Percentiles rank a stretch among this genome's conserved stretches.
These are phyloP conservation scores for Charadrius vociferus DNA, from an alignment of 2,113 vertebrate species.

Conservation along the genomic window DNA sequence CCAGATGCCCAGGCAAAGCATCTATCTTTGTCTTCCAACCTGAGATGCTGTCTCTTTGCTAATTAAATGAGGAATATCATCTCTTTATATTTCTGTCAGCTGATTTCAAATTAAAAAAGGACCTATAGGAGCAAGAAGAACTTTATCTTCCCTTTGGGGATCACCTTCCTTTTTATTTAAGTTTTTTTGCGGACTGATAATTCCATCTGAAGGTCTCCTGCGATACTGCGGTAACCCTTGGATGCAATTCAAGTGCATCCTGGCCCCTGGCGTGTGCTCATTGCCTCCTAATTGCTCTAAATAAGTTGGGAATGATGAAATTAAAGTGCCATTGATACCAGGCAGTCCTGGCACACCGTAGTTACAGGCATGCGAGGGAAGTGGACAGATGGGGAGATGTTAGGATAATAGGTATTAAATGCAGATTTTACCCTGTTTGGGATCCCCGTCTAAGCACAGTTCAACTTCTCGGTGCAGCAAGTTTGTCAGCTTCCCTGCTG, in stretches of 20 bases:
- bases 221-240: constrained; percentile 47
- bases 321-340: constrained; percentile 59
- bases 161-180: constrained; percentile 28
- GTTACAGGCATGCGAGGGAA: not conserved
- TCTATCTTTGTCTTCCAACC: not conserved
- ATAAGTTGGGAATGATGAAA: constrained; percentile 69
- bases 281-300: constrained; percentile 68
- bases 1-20: not conserved
- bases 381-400: constrained; percentile 62
- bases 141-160: constrained; percentile 22
- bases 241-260: constrained; percentile 61
- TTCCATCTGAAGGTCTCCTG: constrained; percentile 46
- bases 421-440: constrained; percentile 16
- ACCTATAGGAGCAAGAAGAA: constrained; percentile 10
- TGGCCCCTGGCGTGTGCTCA: constrained; percentile 27
- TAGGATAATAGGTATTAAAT: constrained; percentile 57
- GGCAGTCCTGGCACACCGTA: not conserved
- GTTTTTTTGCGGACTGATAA: not conserved
- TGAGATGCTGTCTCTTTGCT: not conserved
- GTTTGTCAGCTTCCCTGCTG: not conserved
- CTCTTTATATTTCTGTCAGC: constrained; percentile 26
- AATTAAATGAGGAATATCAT: constrained; percentile 43
- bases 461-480: not conserved
- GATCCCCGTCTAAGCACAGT: not conserved
- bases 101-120: constrained; percentile 37